Evolutionary conservation across 2,113 vertebrate genomes (phyloP).

Genomic region (Grantiella picta): DNA sequence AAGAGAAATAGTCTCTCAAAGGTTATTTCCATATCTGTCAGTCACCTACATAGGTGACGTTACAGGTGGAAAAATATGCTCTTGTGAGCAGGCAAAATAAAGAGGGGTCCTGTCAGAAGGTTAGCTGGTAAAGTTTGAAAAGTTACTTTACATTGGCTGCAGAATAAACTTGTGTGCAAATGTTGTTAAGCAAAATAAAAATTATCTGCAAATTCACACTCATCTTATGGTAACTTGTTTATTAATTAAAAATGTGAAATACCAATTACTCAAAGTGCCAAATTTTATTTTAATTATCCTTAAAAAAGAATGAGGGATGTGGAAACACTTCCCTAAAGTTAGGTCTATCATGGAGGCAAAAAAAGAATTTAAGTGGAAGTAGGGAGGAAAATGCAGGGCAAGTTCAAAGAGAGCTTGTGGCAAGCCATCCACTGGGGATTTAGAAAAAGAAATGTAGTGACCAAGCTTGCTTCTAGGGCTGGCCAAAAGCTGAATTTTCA

Average conservation of each 20-base stretch:
- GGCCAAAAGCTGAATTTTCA: background rate
- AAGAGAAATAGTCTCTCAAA: background rate
- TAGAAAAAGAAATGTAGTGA: background rate
- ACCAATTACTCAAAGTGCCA: background rate
- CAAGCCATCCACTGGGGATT: background rate
- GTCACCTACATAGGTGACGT: background rate
- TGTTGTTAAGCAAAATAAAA: background rate
- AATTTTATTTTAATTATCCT: background rate
- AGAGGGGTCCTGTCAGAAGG: background rate
- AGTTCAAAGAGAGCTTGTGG: background rate
- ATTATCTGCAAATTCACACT: background rate
- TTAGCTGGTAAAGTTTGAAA: background rate
- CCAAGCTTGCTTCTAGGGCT: background rate
- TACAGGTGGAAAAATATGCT: background rate
- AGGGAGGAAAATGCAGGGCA: background rate
- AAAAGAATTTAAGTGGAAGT: background rate
- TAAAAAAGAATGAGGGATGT: background rate
- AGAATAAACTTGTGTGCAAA: background rate
- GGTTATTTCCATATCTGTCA: slow-evolving; percentile 4
- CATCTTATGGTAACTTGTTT: background rate
- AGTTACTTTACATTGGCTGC: background rate
- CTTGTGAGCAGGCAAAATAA: background rate
- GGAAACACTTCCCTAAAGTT: background rate
- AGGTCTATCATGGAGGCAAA: background rate
- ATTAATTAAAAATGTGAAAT: background rate